Base-by-base conservation (phyloP, 2,113 vertebrate species). In the Ictalurus punctatus region DNA sequence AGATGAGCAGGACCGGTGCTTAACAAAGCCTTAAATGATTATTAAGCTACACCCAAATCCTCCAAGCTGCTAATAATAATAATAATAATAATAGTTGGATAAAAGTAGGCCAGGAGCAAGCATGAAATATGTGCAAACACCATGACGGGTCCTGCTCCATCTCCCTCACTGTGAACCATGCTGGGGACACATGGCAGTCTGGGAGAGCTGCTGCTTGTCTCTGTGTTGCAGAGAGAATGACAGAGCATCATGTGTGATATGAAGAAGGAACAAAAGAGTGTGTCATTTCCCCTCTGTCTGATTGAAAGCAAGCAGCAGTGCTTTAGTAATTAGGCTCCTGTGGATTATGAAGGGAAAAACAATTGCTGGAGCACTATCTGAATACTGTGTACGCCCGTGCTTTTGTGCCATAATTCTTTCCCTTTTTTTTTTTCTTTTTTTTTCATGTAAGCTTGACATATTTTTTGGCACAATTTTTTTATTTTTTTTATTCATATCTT, bases 51-150 rank as follows among this genome's bases (percentile, higher is more conserved):
- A 89, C 80, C 87, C 83, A 89, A 84, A 84, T 92, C 86, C 80
- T 90, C 93, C 91, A 90, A 71, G 90, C 90, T 87, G 88, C 92
- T 94, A 94, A 94, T 93, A 90, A 59, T 83, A 76, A 78, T 78
- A 61, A 63, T 83, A 23, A 83, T 80, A 48, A 48, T 48, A 48
- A 48, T 48, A 81, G 93, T 93, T 91, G 90, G 89, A 93, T 92
- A 92, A 92, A 91, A 93, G 94, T 92, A 92, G 93, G 92, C 93
- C 80, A 82, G 88, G 92, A 93, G 93, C 87, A 89, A 89, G 94
- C 94, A 94, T 95, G 94, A 95, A 95, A 95, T 93, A 94, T 94
- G 95, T 95, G 94, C 94, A 94, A 91, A 92, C 91, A 95, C 92
- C 94, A 95, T 95, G 94, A 96, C 95, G 69, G 92, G 88, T 87